These are phyloP conservation scores for Serrognathus titanus DNA, from an alignment of 2,888 invertebrate species.

Conservation along the genomic window DNA sequence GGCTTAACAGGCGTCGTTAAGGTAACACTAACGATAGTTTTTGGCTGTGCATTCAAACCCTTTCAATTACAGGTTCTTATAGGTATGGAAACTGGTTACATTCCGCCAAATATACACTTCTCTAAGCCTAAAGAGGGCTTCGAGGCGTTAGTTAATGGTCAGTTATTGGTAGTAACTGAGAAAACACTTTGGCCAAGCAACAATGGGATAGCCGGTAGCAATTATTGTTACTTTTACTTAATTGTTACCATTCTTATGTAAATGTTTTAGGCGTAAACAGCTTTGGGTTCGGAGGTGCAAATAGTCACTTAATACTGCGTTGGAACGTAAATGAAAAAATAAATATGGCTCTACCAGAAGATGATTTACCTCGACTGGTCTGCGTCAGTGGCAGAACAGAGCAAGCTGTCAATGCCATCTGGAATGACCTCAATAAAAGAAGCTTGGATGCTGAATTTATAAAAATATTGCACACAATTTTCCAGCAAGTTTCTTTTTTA, in stretches of 20 bases:
- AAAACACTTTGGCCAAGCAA: constrained; percentile 59
- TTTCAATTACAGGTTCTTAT: background rate
- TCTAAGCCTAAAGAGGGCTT: constrained; percentile 50
- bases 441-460: constrained; percentile 33
- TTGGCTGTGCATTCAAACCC: too few relatives aligned
- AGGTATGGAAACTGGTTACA: constrained; percentile 65
- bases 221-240: background rate
- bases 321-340: constrained; percentile 58
- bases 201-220: constrained; percentile 67
- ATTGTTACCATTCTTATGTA: too few relatives aligned
- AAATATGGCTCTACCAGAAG: constrained; percentile 61
- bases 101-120: constrained; percentile 81
- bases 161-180: constrained; percentile 70
- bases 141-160: constrained; percentile 59
- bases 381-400: constrained; percentile 74
- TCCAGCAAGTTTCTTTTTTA: constrained; percentile 52
- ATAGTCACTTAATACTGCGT: constrained; percentile 67
- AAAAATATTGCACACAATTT: constrained; percentile 34
- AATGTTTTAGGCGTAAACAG: constrained; percentile 56
- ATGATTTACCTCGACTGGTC: constrained; percentile 67
- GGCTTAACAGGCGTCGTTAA: constrained; percentile 81
- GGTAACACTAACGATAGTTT: constrained; percentile 44
- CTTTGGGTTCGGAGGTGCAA: constrained; percentile 89
- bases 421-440: constrained; percentile 59
- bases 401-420: constrained; percentile 62